Percentiles rank a stretch among this genome's conserved stretches.
Conservation (phyloP, 2,888 invertebrate genomes). For the Anodontia alba region DNA sequence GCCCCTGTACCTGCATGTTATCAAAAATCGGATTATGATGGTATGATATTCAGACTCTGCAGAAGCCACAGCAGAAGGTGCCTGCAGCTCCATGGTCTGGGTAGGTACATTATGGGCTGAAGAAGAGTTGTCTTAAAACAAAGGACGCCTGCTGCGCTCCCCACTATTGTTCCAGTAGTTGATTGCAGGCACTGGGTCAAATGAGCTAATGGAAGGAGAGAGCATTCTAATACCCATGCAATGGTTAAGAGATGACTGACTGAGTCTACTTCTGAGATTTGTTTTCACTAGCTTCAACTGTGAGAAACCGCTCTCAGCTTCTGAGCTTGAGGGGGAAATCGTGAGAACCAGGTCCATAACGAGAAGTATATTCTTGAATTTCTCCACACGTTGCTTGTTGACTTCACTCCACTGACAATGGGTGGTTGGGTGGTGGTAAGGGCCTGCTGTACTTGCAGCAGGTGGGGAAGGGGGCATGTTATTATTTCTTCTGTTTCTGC, state of each 20-base stretch:
- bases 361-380: background rate
- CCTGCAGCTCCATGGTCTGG: background rate
- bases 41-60: background rate
- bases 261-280: background rate
- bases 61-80: background rate
- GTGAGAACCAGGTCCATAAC: conserved; percentile 26
- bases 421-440: too few relatives aligned
- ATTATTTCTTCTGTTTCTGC: too few relatives aligned
- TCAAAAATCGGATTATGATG: too few relatives aligned
- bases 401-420: conserved; percentile 1
- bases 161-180: conserved; percentile 22
- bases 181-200: conserved; percentile 19
- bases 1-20: too few relatives aligned
- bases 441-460: too few relatives aligned
- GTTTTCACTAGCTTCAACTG: conserved; percentile 3
- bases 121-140: conserved; percentile 3
- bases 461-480: too few relatives aligned
- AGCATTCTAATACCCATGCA: conserved; percentile 15
- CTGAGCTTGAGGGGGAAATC: conserved; percentile 37
- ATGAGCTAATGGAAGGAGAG: background rate
- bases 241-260: conserved; percentile 1
- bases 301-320: conserved; percentile 46
- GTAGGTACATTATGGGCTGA: background rate
- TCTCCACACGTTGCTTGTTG: conserved; percentile 18
- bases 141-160: background rate